A percentile compares a stretch with the other conserved stretches of the same genome.
Evolutionary conservation across 2,797 vertebrate species (phyloP).

Genomic region (Amphiprion clarkii): DNA sequence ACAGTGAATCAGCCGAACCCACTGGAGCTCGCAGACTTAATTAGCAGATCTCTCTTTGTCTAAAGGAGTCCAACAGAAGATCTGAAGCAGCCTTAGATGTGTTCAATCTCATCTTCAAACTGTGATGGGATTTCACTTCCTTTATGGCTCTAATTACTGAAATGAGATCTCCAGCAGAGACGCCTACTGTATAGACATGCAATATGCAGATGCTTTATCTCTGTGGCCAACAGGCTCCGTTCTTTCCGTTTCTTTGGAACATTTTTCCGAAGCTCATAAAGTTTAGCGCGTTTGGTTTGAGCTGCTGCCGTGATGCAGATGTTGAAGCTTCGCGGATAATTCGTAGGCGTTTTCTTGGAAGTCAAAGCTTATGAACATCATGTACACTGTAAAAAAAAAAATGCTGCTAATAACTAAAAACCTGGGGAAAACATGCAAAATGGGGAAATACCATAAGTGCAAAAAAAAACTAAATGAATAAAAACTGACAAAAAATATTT

Average conservation of each 20-base stretch:
- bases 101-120: constrained; percentile 65
- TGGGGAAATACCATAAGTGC: too few relatives aligned
- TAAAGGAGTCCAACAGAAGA: constrained; percentile 63
- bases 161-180: constrained; percentile 71
- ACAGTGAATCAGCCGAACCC: constrained; percentile 65
- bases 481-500: too few relatives aligned
- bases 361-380: too few relatives aligned
- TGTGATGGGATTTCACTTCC: constrained; percentile 63
- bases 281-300: constrained; percentile 42
- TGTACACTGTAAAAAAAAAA: background rate
- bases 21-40: constrained; percentile 69
- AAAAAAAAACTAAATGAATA: too few relatives aligned
- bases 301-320: background rate
- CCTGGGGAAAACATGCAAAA: too few relatives aligned
- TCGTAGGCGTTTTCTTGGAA: too few relatives aligned
- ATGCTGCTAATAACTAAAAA: background rate
- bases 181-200: constrained; percentile 37
- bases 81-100: constrained; percentile 73
- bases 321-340: background rate
- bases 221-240: constrained; percentile 19
- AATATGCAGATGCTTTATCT: constrained; percentile 44
- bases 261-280: constrained; percentile 24
- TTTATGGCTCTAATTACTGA: constrained; percentile 73
- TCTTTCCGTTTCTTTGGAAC: constrained; percentile 1
- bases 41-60: constrained; percentile 68